Conservation (phyloP, 1,140 invertebrate genomes). For the Mactra quadrangularis region DNA sequence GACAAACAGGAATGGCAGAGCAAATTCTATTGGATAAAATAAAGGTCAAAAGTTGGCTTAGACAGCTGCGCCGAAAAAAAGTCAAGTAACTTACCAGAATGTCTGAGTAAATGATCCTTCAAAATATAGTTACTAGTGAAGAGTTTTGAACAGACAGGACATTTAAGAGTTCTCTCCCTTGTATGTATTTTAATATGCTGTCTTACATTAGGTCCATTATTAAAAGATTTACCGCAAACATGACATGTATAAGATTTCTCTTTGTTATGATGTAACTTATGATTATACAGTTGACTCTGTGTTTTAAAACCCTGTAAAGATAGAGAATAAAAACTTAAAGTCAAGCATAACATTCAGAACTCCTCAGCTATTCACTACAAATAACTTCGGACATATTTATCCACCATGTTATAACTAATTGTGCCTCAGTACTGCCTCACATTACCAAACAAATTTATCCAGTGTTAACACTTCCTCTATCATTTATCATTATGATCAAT, state of each 20-base stretch:
- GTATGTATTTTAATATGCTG: slow-evolving; percentile 33
- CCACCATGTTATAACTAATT: not conserved
- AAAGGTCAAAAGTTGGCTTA: no score
- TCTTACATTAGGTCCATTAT: slow-evolving; percentile 30
- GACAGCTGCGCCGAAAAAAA: no score
- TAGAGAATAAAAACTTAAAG: not conserved
- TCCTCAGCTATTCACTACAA: no score
- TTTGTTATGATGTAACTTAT: slow-evolving; percentile 20
- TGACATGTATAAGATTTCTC: slow-evolving; percentile 7
- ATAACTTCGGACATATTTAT: no score
- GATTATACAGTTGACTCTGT: slow-evolving; percentile 1
- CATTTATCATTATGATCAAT: no score
- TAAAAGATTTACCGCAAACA: slow-evolving; percentile 21
- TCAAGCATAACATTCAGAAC: no score
- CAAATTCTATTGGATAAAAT: no score
- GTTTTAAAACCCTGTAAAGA: slow-evolving; percentile 22
- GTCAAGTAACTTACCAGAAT: slow-evolving; percentile 21
- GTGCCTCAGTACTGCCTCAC: no score
- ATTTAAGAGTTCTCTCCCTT: slow-evolving; percentile 13
- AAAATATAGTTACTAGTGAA: slow-evolving; percentile 35
- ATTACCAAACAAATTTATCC: no score
- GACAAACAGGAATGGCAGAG: no score
- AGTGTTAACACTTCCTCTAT: no score
- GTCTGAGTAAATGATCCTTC: slow-evolving; percentile 25
- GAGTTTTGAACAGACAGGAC: slow-evolving; percentile 25